phyloP scores from a whole-genome alignment of 2,888 invertebrate genomes.

The Drosophila nr. fundita region DNA sequence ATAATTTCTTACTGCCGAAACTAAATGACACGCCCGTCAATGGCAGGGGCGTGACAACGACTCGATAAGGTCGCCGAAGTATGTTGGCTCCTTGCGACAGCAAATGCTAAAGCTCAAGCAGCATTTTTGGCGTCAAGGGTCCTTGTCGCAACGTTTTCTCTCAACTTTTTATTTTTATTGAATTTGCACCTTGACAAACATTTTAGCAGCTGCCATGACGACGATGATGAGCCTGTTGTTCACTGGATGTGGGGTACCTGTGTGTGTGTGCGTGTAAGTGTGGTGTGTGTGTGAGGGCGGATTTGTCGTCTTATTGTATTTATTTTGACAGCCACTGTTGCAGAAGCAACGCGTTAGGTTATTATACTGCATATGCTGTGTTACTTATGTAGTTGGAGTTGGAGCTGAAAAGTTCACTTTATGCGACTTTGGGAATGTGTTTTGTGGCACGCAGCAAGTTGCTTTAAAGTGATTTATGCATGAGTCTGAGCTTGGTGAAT shows the following conservation, averaged over 20 bases:
- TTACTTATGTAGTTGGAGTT: conserved; percentile 56
- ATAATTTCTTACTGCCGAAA: conserved; percentile 62
- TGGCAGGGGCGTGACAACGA: conserved; percentile 71
- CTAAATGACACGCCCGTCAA: conserved; percentile 61
- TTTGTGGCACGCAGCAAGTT: conserved; percentile 1
- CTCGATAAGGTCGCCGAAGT: conserved; percentile 72
- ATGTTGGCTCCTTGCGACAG: conserved; percentile 47
- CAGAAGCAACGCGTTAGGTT: conserved; percentile 44
- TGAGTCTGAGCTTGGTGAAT: conserved; percentile 27
- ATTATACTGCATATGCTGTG: conserved; percentile 57
- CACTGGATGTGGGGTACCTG: conserved; percentile 1
- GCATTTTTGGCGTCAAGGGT: conserved; percentile 7
- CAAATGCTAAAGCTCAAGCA: conserved; percentile 47
- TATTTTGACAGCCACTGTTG: conserved; percentile 72
- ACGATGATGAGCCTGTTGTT: conserved; percentile 43
- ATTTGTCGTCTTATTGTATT: conserved; percentile 61
- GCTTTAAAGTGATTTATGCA: conserved; percentile 65
- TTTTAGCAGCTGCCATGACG: conserved; percentile 62
- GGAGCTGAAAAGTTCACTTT: conserved; percentile 21
- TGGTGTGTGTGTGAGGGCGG: not conserved
- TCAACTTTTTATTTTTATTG: conserved; percentile 76
- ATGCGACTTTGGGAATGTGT: conserved; percentile 32
- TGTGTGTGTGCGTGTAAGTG: not conserved
- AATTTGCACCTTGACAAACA: conserved; percentile 78
- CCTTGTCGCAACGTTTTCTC: conserved; percentile 22